These are phyloP conservation scores for Dorcus parallelipipedus DNA, from an alignment of 2,888 invertebrate genomes.

Conservation along the genomic window DNA sequence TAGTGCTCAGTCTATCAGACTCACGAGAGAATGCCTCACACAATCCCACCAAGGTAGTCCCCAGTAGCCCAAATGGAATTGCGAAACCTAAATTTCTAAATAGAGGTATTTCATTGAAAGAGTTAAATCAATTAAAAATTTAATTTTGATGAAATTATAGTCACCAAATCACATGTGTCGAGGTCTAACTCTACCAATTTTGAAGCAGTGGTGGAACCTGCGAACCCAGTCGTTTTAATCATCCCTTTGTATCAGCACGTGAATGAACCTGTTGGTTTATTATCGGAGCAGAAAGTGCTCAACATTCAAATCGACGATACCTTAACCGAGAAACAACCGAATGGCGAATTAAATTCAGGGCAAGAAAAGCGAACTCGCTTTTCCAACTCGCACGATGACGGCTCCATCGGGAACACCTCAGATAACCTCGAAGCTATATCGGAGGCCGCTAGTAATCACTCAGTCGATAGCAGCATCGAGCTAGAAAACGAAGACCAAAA, in stretches of 20 bases:
- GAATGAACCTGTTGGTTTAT: constrained; percentile 47
- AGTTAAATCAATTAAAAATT: not conserved
- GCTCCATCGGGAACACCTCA: constrained; percentile 86
- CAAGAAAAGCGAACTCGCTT: constrained; percentile 66
- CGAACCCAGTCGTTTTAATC: constrained; percentile 18
- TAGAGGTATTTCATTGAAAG: constrained; percentile 25
- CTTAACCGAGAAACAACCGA: constrained; percentile 26
- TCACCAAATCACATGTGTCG: constrained; percentile 22
- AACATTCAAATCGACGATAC: constrained; percentile 46
- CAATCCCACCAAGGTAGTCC: constrained; percentile 4
- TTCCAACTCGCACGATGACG: constrained; percentile 87
- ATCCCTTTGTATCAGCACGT: constrained; percentile 23
- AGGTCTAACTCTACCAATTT: constrained; percentile 19
- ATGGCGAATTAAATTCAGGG: constrained; percentile 39
- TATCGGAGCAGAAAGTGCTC: constrained; percentile 60
- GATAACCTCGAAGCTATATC: constrained; percentile 94
- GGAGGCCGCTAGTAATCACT: constrained; percentile 93
- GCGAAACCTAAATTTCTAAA: constrained; percentile 35
- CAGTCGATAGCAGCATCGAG: constrained; percentile 87
- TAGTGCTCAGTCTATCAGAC: constrained; percentile 14
- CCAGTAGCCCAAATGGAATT: constrained; percentile 22
- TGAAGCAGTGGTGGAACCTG: constrained; percentile 1
- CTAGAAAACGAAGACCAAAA: constrained; percentile 84
- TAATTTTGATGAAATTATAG: constrained; percentile 7
- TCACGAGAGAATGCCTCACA: constrained; percentile 9